Evolutionary conservation across 2,888 invertebrate species (phyloP).

Genomic region (Campoplex capitator): DNA sequence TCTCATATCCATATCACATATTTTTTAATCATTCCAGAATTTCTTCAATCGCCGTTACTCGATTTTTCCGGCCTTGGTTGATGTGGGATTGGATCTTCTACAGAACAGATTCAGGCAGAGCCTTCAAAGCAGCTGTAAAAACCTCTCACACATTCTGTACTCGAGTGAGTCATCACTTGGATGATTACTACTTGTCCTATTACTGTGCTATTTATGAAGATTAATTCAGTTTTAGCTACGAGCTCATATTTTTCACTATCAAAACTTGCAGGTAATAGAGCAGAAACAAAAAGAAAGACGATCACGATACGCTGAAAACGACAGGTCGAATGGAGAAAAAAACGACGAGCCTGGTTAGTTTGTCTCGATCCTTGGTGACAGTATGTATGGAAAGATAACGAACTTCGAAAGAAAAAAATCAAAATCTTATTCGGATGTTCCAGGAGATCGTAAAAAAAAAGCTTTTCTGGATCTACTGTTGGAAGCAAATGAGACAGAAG

Average conservation of each 20-base stretch:
- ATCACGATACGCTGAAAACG: background rate
- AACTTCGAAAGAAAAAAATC: background rate
- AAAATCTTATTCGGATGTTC: background rate
- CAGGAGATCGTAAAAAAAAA: constrained; percentile 87
- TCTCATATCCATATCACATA: background rate
- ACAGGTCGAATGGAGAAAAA: background rate
- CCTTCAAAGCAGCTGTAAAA: constrained; percentile 66
- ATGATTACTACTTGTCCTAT: background rate
- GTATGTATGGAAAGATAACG: no score
- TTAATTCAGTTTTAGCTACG: no score
- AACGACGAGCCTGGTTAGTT: constrained; percentile 26
- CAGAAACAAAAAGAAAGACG: constrained; percentile 70
- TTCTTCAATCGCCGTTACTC: constrained; percentile 44
- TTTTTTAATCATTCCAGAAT: constrained; percentile 35
- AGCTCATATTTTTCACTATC: background rate
- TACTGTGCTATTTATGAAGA: background rate
- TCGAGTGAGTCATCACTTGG: constrained; percentile 4
- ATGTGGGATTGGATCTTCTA: constrained; percentile 72
- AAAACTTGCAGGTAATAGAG: constrained; percentile 71
- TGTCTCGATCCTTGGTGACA: background rate
- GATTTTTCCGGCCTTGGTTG: constrained; percentile 73
- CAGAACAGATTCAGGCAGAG: constrained; percentile 69
- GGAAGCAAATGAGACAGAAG: constrained; percentile 87
- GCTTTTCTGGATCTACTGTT: constrained; percentile 90
- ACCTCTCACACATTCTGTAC: constrained; percentile 68